Conservation (phyloP, 1,140 invertebrate species). For the Lepidotrigona ventralis region DNA sequence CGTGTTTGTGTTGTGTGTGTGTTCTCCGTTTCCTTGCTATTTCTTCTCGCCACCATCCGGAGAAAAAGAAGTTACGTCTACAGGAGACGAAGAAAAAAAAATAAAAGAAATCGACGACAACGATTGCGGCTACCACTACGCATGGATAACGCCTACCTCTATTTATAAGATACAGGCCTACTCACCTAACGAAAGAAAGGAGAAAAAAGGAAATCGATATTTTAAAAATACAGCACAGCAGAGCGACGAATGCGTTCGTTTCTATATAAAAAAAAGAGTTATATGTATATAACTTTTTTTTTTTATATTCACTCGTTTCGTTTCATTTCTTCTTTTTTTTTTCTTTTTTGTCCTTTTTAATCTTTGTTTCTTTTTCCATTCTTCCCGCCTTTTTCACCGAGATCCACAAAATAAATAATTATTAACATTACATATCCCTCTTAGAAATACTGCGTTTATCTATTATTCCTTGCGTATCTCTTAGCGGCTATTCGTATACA, state of each 20-base stretch:
- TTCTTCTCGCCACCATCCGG: conserved; percentile 6
- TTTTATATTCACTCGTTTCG: neutral
- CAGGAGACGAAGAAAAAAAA: conserved; percentile 48
- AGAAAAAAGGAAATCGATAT: neutral
- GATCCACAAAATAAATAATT: conserved; percentile 80
- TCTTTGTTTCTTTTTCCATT: neutral
- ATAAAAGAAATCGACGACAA: neutral
- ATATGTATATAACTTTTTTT: neutral
- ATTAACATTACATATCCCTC: conserved; percentile 78
- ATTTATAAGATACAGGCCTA: conserved; percentile 49
- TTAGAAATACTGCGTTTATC: conserved; percentile 78
- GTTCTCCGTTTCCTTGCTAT: neutral
- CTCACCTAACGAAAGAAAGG: conserved; percentile 55
- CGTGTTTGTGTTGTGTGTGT: conserved; percentile 62
- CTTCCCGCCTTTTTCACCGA: conserved; percentile 57
- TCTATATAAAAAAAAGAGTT: neutral
- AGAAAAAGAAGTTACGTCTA: conserved; percentile 64
- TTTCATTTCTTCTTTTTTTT: conserved; percentile 34
- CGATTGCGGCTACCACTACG: conserved; percentile 69
- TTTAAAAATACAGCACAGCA: conserved; percentile 47
- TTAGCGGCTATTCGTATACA: conserved; percentile 80
- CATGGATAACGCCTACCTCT: conserved; percentile 61
- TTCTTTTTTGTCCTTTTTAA: neutral
- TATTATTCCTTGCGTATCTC: conserved; percentile 65
- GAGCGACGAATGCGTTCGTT: conserved; percentile 35